Base-by-base conservation (phyloP, 1,140 invertebrate genomes). In the Bombus confusus region DNA sequence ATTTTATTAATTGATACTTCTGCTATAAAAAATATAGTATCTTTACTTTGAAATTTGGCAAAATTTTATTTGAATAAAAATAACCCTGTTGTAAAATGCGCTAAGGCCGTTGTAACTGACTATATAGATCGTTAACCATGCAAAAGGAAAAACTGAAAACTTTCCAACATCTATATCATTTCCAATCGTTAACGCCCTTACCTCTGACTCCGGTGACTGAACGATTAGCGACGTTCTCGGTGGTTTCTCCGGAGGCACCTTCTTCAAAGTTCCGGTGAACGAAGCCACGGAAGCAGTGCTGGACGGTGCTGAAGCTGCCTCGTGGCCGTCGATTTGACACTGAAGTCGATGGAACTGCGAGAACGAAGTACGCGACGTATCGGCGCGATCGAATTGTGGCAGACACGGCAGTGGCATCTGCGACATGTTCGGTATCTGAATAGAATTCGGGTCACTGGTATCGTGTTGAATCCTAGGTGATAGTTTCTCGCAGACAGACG, bases 191-290 rank as follows among this genome's bases (percentile, higher is more conserved):
- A 12, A 13, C 12, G 78, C 75, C 15, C 91, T 94, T 95, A 95
- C 95, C 95, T 95, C 95, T 12, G 92, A 88, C 74, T 95, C 95
- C 25, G 94, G 94, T 13, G 94, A 94, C 73, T 95, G 94, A 78
- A 94, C 91, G 87, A 94, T 95, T 68, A 95, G 92, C 1, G 94
- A 95, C 3, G 94, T 95, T 87, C 95, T 94, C n/a, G 95, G 95
- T 57, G 95, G 95, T 81, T 95, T 95, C 81, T 95, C 95, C 1
- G 95, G 95, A 10, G 95, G 94, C 43, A 95, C 92, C 73, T 95
- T 95, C 89, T 95, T 95, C 81, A 95, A 83, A 0, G 94, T 95
- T 9, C 94, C 94, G 8, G 94, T 93, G 80, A 95, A 93, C 41
- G 92, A 92, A 0, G 74, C 79, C 6, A 83, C 64, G 22, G 86